Evolutionary conservation across 2,888 invertebrate genomes (phyloP), one percentile per base, ranked within the genome.

Genomic region (Charanyca ferruginea): DNA sequence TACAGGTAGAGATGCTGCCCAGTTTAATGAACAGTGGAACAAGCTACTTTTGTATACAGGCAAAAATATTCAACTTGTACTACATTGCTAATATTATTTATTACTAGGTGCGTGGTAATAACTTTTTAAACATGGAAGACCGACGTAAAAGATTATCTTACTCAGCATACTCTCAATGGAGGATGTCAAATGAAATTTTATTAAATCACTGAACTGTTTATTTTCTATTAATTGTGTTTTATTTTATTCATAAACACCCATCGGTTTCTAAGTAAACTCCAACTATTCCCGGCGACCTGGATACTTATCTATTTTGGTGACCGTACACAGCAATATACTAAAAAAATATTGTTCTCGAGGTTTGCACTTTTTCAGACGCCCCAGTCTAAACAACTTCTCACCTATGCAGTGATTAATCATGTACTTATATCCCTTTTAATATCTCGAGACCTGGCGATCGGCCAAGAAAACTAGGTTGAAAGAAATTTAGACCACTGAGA

Each of bases 401-500:
- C 25, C n/a, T 28, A 42, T 25, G n/a, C 32, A 44, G 16, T 44
- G 42, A 53, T 60, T 68, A 41, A 68, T 59, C 32, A 35, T 68
- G 23, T 32, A 42, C 41, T 45, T 20, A 16, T 18, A 47, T 59
- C 47, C 52, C 47, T 68, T 67, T 35, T 8, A 55, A 44, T 48
- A 67, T 48, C 60, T 35, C 60, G 47, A 35, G 23, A 42, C 32
- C 20, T 68, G 69, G 68, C 60, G 60, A 13, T 48, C 7, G n/a
- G 25, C 68, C 69, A 69, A 60, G 25, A 42, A 68, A 69, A 53
- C 23, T 60, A 53, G 41, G 69, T 60, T 53, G 16, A 48, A 47
- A 68, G 51, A 67, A 67, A 58, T 48, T 53, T 35, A 42, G 47
- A 53, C 49, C 32, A 18, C 16, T 45, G 38, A 38, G 16, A 60